phyloP scores from a whole-genome alignment of 2,797 vertebrate species.

The Sternarchorhynchus goeldii region DNA sequence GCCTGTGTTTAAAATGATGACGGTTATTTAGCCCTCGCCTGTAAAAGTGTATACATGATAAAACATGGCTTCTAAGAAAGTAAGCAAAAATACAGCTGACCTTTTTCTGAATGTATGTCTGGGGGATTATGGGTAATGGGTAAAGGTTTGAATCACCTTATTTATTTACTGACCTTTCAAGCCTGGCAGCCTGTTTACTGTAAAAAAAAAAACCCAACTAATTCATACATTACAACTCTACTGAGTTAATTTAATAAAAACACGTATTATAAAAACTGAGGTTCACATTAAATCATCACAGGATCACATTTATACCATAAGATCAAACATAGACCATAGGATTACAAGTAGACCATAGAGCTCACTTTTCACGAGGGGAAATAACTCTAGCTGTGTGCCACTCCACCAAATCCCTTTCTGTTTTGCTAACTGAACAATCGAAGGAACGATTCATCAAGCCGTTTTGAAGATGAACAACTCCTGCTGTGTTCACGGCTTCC shows the following conservation, averaged over 20 bases:
- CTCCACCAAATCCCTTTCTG: slow-evolving; percentile 15
- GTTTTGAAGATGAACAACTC: slow-evolving; percentile 61
- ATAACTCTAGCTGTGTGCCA: not conserved
- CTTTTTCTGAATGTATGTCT: too few relatives aligned
- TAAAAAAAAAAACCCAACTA: not conserved
- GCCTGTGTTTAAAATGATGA: too few relatives aligned
- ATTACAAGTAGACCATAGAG: too few relatives aligned
- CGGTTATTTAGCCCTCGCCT: too few relatives aligned
- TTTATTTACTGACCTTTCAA: slow-evolving; percentile 31
- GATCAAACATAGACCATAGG: too few relatives aligned
- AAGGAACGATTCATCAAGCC: slow-evolving; percentile 14
- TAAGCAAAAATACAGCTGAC: too few relatives aligned
- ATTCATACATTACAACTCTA: not conserved
- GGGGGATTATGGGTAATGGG: not conserved
- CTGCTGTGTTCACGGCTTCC: slow-evolving; percentile 58
- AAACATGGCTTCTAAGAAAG: too few relatives aligned
- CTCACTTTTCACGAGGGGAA: not conserved
- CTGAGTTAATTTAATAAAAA: not conserved
- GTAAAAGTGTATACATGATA: too few relatives aligned
- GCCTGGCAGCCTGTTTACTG: not conserved
- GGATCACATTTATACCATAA: too few relatives aligned
- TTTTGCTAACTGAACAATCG: slow-evolving; percentile 11
- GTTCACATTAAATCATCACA: not conserved
- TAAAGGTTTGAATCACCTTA: not conserved
- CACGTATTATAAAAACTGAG: not conserved